A percentile compares a stretch with the other conserved stretches of the same genome.
These are phyloP conservation scores for Sus cebifrons DNA, from an alignment of 2,797 vertebrate genomes.

Conservation along the genomic window DNA sequence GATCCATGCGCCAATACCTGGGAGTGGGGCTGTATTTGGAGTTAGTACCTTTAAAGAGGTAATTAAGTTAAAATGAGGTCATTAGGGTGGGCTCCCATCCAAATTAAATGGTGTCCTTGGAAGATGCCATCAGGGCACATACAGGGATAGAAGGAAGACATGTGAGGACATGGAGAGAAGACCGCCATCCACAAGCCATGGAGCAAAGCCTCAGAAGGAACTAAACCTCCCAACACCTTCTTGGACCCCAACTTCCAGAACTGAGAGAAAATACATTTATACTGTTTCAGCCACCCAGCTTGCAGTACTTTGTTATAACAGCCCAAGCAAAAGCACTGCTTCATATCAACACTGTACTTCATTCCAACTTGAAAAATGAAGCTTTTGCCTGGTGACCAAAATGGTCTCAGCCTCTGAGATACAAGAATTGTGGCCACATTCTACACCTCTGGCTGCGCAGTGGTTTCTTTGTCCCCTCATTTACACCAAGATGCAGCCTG, in stretches of 20 bases:
- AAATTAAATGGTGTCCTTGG: not conserved
- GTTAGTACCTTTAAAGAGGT: not conserved
- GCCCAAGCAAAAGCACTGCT: not conserved
- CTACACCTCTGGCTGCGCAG: not conserved
- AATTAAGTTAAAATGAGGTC: not conserved
- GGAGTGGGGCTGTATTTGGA: not conserved
- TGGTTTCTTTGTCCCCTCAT: too few species aligned
- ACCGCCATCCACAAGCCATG: fast-evolving
- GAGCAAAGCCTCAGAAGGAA: not conserved
- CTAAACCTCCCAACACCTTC: too few species aligned
- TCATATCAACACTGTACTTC: too few species aligned
- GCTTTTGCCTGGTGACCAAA: not conserved
- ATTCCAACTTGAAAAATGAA: not conserved
- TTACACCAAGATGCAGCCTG: not conserved
- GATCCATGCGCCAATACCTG: not conserved
- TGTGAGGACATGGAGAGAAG: not conserved
- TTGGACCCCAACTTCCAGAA: too few species aligned
- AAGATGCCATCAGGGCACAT: not conserved
- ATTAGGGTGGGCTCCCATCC: too few species aligned
- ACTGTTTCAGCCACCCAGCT: not conserved
- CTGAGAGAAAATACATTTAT: not conserved
- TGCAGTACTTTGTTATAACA: not conserved
- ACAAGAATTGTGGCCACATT: not conserved
- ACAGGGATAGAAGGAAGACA: fast-evolving
- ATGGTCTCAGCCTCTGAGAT: not conserved